Conservation (phyloP, 2,888 invertebrate species). For the Euzetes globulus region DNA sequence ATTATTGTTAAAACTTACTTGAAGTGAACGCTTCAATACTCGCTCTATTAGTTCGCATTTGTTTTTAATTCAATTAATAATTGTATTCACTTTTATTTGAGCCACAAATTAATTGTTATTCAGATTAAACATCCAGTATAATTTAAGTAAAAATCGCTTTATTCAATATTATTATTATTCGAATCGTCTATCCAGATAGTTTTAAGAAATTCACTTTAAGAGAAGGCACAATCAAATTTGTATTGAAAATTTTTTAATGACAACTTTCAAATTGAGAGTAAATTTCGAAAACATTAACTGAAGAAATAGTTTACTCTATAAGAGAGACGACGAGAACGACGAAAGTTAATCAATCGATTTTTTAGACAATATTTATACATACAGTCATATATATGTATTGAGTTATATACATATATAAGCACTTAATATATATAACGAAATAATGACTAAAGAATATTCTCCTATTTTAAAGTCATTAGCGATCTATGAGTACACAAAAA, state of each 20-base stretch:
- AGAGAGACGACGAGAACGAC: not conserved
- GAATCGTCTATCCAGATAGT: too few relatives aligned
- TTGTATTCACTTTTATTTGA: too few relatives aligned
- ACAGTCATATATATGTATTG: not conserved
- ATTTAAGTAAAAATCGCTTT: too few relatives aligned
- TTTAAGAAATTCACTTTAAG: too few relatives aligned
- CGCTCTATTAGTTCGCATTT: slow-evolving; percentile 6
- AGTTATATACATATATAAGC: not conserved
- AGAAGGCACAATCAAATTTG: too few relatives aligned
- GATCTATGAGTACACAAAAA: too few relatives aligned
- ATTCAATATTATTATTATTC: too few relatives aligned
- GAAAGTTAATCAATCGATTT: slow-evolving; percentile 1
- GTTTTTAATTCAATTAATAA: not conserved
- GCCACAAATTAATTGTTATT: too few relatives aligned
- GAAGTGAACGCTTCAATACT: slow-evolving; percentile 13
- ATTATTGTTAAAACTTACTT: not conserved
- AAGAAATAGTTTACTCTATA: not conserved
- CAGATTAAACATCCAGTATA: too few relatives aligned
- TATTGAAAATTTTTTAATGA: not conserved
- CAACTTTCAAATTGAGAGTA: too few relatives aligned
- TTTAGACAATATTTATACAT: not conserved
- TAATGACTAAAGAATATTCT: not conserved
- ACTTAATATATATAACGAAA: not conserved
- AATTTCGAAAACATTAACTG: too few relatives aligned
- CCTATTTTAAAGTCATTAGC: too few relatives aligned